Base-by-base conservation (phyloP, 2,113 vertebrate genomes). In the Lota lota region DNA sequence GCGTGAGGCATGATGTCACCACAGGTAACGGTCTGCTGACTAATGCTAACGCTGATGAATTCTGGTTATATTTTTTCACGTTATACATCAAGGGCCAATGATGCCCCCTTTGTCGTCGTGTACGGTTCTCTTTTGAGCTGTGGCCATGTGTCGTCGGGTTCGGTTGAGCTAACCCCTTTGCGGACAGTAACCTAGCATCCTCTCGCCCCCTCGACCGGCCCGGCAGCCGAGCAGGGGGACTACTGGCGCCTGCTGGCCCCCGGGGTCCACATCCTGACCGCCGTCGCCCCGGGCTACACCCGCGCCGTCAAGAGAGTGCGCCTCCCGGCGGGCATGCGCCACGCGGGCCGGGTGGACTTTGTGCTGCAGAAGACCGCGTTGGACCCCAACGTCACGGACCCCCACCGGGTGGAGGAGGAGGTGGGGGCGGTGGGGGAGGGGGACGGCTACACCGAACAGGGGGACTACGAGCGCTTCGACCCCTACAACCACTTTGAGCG, bases 211-310 rank as follows among this genome's bases (percentile, higher is more conserved):
- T 60, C 28, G 54, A 12, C 33, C 70, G 22, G 3, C n/a, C 63
- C 6, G 24, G 7, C 62, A 99, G 97, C 92, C 87, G 93, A 93
- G 1, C 89, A 93, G 0, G 97, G 97, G 0, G 96, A 98, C 69
- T 99, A 97, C 75, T 99, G 96, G 95, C 89, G 97, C 22, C 92
- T 98, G 5, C 89, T 98, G 63, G 88, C 87, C 6, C 91, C 95
- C 0, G 97, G 97, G 2, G 88, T 89, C 0, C 86, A 95, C 68
- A 85, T 97, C 0, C 66, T 99, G 66, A 89, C 79, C 0, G 97
- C 95, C 51, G 91, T 93, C 1, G 96, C 95, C 0, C 86, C 87
- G 0, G 95, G 96, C 19, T 96, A 94, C 78, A 75, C 86, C 74
- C 92, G 76, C n/a, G 89, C 92, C 54, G 82, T 91, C 66, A 99